Evolutionary conservation across 2,113 vertebrate species (phyloP), one percentile per base, ranked within the genome.

Genomic region (Cricetomys ansorgei): DNA sequence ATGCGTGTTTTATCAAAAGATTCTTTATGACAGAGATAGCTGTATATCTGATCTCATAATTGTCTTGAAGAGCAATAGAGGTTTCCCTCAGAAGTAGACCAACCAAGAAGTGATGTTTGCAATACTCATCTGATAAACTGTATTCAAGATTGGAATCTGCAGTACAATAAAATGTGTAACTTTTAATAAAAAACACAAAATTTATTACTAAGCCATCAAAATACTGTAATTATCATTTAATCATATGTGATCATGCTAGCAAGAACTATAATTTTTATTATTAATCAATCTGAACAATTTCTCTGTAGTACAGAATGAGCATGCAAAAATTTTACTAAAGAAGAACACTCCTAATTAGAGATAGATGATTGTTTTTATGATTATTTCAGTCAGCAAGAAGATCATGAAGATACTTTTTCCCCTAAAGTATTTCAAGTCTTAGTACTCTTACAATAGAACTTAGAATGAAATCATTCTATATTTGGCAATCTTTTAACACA

Each of bases 81-180:
- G 99, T 98, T 97, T 99, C 99, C 92, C 99, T 98, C 96, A 99
- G 98, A 92, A 99, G 98, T 96, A 99, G 98, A 55, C 99, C 99
- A 95, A 99, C 99, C 94, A 99, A 98, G 98, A 99, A 99, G 97
- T 99, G 99, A 97, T 99, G 99, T 34, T 97, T 99, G 98, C 99
- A 99, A 98, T 99, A 99, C 5, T 99, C 99, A 92, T 99, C 99
- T 0, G 99, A 99, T 98, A 99, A 98, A 98, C 98, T 99, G 98
- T 99, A 99, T 98, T 99, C 99, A 96, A 99, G 98, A 94, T 99
- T 99, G 96, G 98, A 98, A 97, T 99, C 99, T 99, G 99, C 96
- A 98, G 95, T 97, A 97, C 16, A 98, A 95, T 98, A 96, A 93
- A 96, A 93, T 89, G 80, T 67, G 94, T 95, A 88, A 72, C 80